Base-by-base conservation (phyloP, 2,797 vertebrate species). In the Bufotes viridis region DNA sequence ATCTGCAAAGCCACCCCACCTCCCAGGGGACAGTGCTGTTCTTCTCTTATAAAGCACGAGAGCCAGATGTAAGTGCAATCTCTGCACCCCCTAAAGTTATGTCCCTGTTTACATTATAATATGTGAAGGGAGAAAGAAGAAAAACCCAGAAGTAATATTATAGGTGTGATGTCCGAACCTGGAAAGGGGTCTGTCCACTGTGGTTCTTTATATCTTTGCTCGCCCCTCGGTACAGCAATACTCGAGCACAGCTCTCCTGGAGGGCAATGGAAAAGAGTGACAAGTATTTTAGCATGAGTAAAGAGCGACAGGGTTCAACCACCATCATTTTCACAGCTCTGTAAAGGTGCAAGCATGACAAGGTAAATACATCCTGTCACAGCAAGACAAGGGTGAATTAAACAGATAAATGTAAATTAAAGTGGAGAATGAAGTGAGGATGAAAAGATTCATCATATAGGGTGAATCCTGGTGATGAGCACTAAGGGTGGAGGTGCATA, bases 191-290 rank as follows among this genome's bases (percentile, higher is more conserved):
- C 94, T 98, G 97, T 34, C 97, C 96, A 0, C 94, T 96, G 94
- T 97, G 97, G 91, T 98, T 98, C 92, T 98, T 98, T 87, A 96
- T 96, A 57, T 97, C 97, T 92, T 98, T 98, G 90, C 95, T 97
- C 69, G 97, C 96, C 81, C 97, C 97, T 0, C 97, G 93, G 90
- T 98, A 98, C 14, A 98, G 95, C 34, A 98, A 95, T 90, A 98
- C 97, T 51, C 97, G 95, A 69, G 96, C 96, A 90, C 97, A 97
- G 93, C 96, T 97, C 93, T 98, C 97, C 97, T 98, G 93, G 12
- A 78, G 85, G 60, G 0, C 9, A 63, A 63, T 3, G 20, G 15
- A 53, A n/a, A 55, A 78, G n/a, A 78, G 22, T 13, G 72, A 53
- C 72, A 75, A 12, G n/a, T 49, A 11, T 63, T 29, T 0, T 2